Evolutionary conservation across 2,888 invertebrate genomes (phyloP).

Genomic region (Thymelicus lineola): DNA sequence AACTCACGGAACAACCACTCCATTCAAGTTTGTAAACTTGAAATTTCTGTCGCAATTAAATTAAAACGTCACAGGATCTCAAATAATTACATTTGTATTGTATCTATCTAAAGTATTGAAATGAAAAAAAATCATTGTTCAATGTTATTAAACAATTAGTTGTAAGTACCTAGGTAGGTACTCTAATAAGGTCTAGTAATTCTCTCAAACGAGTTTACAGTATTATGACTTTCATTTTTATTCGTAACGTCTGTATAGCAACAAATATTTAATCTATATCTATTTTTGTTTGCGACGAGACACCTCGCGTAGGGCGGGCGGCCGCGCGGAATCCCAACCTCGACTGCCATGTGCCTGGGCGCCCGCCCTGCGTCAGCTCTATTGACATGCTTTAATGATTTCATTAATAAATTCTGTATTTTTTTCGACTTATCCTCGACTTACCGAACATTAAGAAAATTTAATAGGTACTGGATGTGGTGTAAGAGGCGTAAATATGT

Average conservation of each 20-base stretch:
- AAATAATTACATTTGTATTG: not conserved
- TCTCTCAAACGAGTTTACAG: too few relatives aligned
- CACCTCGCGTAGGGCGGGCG: constrained; percentile 40
- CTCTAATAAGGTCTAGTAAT: too few relatives aligned
- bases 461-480: too few relatives aligned
- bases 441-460: too few relatives aligned
- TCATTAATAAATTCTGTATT: constrained; percentile 6
- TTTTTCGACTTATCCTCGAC: not conserved
- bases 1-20: not conserved
- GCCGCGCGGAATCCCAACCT: constrained; percentile 34
- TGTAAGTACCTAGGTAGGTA: too few relatives aligned
- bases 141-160: too few relatives aligned
- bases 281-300: not conserved
- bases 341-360: constrained; percentile 37
- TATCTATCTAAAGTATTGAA: not conserved
- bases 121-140: too few relatives aligned
- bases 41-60: not conserved
- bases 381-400: not conserved
- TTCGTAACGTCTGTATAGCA: too few relatives aligned
- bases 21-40: not conserved
- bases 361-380: not conserved
- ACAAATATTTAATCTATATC: not conserved
- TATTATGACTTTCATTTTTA: too few relatives aligned
- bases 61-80: not conserved
- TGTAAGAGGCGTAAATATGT: too few relatives aligned